phyloP scores from a whole-genome alignment of 2,888 invertebrate genomes.

The Drosophila mettleri region DNA sequence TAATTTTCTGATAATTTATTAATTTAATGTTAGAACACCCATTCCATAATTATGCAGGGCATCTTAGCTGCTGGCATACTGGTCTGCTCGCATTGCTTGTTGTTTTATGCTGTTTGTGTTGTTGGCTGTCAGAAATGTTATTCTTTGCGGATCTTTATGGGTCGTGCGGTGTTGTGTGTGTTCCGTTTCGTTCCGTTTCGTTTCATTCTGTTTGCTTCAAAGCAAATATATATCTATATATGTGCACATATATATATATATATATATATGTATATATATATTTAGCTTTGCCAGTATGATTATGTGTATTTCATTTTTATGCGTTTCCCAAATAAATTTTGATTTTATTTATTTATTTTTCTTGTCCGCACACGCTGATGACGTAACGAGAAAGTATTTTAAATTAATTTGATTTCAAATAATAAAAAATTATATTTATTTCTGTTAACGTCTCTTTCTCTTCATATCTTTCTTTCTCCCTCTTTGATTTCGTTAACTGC shows the following conservation, averaged over 20 bases:
- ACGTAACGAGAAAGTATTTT: conserved; percentile 43
- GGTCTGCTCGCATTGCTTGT: background rate
- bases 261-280: background rate
- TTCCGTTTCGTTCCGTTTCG: conserved; percentile 23
- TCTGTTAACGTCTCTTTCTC: background rate
- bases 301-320: conserved; percentile 34
- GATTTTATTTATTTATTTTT: conserved; percentile 4
- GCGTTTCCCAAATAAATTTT: conserved; percentile 39
- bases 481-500: conserved; percentile 55
- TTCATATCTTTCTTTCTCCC: background rate
- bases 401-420: conserved; percentile 33
- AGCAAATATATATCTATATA: conserved; percentile 14
- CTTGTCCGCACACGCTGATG: conserved; percentile 2
- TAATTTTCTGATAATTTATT: too few species aligned
- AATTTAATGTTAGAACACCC: too few species aligned
- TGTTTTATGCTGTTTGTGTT: conserved; percentile 44
- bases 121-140: conserved; percentile 55
- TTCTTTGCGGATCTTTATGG: conserved; percentile 58
- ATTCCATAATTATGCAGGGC: too few species aligned
- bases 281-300: background rate
- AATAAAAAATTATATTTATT: conserved; percentile 1
- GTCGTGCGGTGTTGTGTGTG: conserved; percentile 36
- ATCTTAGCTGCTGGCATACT: background rate
- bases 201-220: conserved; percentile 18
- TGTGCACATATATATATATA: background rate